Conservation (phyloP, 2,113 vertebrate species). For the Cairina moschata region DNA sequence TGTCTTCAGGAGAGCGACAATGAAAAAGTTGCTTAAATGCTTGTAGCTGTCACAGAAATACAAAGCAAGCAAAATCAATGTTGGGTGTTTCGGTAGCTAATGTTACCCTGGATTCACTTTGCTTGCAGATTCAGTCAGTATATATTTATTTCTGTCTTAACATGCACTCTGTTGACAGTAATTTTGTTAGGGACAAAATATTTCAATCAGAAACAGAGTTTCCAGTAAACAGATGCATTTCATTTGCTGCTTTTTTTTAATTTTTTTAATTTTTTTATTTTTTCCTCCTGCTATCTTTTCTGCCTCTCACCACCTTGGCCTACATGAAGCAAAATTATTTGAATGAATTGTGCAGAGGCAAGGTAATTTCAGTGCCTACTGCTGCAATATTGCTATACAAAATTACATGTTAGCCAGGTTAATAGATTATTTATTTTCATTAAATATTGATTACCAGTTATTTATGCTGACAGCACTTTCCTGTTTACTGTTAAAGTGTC, state of each 20-base stretch:
- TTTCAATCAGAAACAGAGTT: constrained; percentile 9
- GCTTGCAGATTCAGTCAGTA: not conserved
- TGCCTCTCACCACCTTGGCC: not conserved
- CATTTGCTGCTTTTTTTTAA: not conserved
- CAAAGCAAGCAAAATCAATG: not conserved
- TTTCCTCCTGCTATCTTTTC: not conserved
- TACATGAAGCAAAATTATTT: not conserved
- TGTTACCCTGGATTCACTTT: not conserved
- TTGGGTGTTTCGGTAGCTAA: not conserved
- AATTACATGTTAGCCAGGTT: not conserved
- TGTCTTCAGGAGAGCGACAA: not conserved
- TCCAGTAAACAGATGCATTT: not conserved
- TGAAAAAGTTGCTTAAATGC: not conserved
- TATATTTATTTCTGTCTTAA: not conserved
- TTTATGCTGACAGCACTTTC: not conserved
- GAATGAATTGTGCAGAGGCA: not conserved
- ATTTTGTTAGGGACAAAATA: constrained; percentile 26
- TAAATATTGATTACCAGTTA: constrained; percentile 38
- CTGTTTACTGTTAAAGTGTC: not conserved
- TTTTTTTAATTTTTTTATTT: not conserved
- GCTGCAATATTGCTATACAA: not conserved
- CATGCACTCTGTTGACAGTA: constrained; percentile 11
- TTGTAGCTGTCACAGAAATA: constrained; percentile 33
- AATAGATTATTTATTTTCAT: constrained; percentile 53
- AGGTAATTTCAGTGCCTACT: not conserved